Evolutionary conservation across 1,140 invertebrate genomes (phyloP), one percentile per base, ranked within the genome.

Genomic region (Patella vulgata): DNA sequence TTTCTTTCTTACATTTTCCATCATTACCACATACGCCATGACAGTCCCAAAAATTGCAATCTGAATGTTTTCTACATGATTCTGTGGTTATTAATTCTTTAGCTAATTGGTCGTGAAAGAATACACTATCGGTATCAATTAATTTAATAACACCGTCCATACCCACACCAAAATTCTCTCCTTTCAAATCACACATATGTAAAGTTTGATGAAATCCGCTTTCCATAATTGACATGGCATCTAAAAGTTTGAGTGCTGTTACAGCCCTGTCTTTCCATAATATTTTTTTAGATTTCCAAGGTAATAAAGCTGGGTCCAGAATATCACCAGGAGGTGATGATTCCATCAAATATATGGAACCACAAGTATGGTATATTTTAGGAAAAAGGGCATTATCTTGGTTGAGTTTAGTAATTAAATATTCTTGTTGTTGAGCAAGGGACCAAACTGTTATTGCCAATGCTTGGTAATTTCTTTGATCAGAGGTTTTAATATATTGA

Each of bases 11-110:
- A 77, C 90, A 91, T 53, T 81, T 83, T 28, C 83, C 75, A 21
- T 77, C 63, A 3, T 78, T 70, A 69, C 87, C 78, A 68, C 90
- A 91, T 31, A 82, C 71, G 0, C 89, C 88, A 42, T 86, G 77
- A 70, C 90, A 91, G 69, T 90, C 89, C 69, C 89, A 88, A 71
- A 87, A 89, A 73, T 89, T 87, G 78, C 89, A 90, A 61, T 91
- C 89, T 48, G 86, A 78, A 70, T 90, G 84, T 12, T 71, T 81
- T 17, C 83, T 78, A 74, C 89, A 89, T 0, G 71, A 87, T 14
- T 36, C 33, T 8, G 33, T 36, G 6, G 33, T 36, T 77, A 25
- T 52, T 12, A 48, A 33, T 3, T 47, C 46, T 36, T 53, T 42
- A 40, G 54, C 36, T 52, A 76, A 57, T 30, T 48, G 42, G 5